Conservation (phyloP, 2,888 invertebrate genomes). For the Lymantria dispar region DNA sequence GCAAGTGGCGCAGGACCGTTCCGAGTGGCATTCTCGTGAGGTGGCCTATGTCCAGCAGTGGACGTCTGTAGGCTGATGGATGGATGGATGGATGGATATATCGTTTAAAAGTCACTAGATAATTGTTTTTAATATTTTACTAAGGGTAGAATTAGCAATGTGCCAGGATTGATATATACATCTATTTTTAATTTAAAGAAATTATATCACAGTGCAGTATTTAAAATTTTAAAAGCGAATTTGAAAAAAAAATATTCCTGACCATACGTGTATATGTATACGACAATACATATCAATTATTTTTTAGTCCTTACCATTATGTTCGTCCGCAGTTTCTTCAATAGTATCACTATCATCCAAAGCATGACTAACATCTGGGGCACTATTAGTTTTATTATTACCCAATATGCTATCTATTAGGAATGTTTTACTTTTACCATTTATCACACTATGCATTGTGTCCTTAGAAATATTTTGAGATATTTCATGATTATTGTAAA, state of each 20-base stretch:
- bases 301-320: slow-evolving; percentile 59
- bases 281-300: neutral
- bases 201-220: no score
- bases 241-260: neutral
- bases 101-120: no score
- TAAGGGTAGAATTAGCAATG: no score
- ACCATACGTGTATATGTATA: neutral
- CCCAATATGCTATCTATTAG: slow-evolving; percentile 82
- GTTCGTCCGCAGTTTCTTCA: slow-evolving; percentile 71
- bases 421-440: slow-evolving; percentile 75
- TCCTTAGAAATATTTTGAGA: slow-evolving; percentile 43
- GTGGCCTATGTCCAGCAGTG: no score
- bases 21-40: no score
- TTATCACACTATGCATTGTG: slow-evolving; percentile 36
- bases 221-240: neutral
- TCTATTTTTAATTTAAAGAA: no score
- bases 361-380: slow-evolving; percentile 30
- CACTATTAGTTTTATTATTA: slow-evolving; percentile 51
- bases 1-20: no score
- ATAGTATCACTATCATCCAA: slow-evolving; percentile 44
- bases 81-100: no score
- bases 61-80: no score
- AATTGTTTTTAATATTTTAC: no score
- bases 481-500: slow-evolving; percentile 39
- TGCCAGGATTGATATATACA: no score